These are phyloP conservation scores for Philereme vetulata DNA, from an alignment of 2,888 invertebrate genomes.

Conservation along the genomic window DNA sequence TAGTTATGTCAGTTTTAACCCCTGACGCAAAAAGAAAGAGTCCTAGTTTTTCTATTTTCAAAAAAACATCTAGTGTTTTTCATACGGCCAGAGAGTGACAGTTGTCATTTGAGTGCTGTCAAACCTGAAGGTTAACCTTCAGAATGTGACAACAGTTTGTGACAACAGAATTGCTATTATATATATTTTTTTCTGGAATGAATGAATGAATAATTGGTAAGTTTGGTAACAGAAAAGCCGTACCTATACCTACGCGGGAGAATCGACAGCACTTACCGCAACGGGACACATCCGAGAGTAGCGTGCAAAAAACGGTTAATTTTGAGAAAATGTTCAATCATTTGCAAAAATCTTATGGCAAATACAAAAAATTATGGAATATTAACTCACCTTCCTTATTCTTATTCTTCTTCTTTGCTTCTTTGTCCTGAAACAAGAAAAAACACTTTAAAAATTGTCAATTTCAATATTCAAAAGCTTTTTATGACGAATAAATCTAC, in stretches of 20 bases:
- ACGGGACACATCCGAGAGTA: slow-evolving; percentile 20
- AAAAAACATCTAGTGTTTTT: too few species aligned
- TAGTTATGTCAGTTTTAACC: too few species aligned
- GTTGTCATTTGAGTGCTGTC: too few species aligned
- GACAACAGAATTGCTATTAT: too few species aligned
- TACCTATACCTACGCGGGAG: slow-evolving; percentile 32
- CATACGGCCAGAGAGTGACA: too few species aligned
- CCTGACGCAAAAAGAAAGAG: too few species aligned
- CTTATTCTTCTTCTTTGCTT: slow-evolving; percentile 92
- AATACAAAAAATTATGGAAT: background rate
- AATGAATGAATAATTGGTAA: background rate
- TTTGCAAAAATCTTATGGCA: background rate
- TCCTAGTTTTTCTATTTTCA: too few species aligned
- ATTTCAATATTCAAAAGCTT: too few species aligned
- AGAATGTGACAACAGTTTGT: too few species aligned
- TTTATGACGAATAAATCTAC: too few species aligned
- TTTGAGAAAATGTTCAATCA: slow-evolving; percentile 1
- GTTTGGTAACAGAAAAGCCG: slow-evolving; percentile 26
- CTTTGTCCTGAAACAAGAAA: slow-evolving; percentile 89
- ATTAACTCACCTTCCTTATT: slow-evolving; percentile 93
- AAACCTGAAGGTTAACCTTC: too few species aligned
- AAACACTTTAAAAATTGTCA: slow-evolving; percentile 35
- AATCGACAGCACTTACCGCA: slow-evolving; percentile 39
- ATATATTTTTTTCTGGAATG: too few species aligned
- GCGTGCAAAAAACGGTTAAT: slow-evolving; percentile 19